Base-by-base conservation (phyloP, 2,797 vertebrate species). In the Phoeniculus purpureus region DNA sequence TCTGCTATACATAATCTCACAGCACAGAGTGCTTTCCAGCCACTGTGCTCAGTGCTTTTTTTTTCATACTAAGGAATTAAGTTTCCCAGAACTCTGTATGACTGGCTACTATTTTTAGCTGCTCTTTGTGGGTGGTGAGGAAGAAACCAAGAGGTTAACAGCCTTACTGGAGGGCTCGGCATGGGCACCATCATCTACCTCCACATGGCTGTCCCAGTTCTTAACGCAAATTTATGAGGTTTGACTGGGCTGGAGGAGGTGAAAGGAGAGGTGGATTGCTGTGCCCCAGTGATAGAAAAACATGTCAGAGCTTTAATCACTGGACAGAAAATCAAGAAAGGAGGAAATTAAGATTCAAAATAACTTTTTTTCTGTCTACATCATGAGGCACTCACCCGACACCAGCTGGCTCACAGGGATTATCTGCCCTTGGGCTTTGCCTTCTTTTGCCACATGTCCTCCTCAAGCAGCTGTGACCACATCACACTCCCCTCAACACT, bases 271-370 rank as follows among this genome's bases (percentile, higher is more conserved):
- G 43, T 64, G n/a, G 19, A 74, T 71, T 68, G 67, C 65, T 74
- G 29, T 78, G 37, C 61, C 87, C 70, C 61, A 85, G 66, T 82
- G 68, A 62, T 61, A 92, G 64, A 85, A 94, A 93, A 94, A 82
- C 37, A 34, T 32, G 68, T 52, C 70, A 60, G 52, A 52, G 59
- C 88, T 92, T 82, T 82, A 92, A 93, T 89, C 43, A 14, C 67
- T 27, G 40, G 62, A 55, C 54, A 92, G 89, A 81, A 93, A 93
- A 94, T 84, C 64, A 87, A 91, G 66, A 12, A 73, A 85, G 71
- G n/a, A 90, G 78, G 75, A 95, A 95, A 94, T 91, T 88, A 86
- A 78, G 50, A 86, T 95, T 93, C 85, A 48, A 82, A 87, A 94
- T 91, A 22, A 68, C 22, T 20, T 76, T 88, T 87, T 90, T 84